phyloP scores from a whole-genome alignment of 2,888 invertebrate species.

The Pedicia rivosa region DNA sequence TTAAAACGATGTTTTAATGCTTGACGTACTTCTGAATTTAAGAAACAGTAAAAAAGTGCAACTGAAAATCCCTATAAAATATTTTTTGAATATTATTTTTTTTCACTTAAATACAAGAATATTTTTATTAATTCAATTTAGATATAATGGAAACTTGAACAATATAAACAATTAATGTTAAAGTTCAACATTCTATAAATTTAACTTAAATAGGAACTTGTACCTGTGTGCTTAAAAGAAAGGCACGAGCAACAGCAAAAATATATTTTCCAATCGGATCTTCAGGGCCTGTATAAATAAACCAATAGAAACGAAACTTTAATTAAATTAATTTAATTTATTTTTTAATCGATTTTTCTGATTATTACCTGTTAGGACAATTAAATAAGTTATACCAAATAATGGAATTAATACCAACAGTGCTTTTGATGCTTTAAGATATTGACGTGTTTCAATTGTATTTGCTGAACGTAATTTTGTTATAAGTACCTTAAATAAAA shows the following conservation, averaged over 20 bases:
- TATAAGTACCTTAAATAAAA: conserved; percentile 59
- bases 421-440: conserved; percentile 81
- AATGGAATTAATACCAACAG: conserved; percentile 84
- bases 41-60: conserved; percentile 82
- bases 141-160: too few relatives aligned
- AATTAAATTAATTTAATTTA: too few relatives aligned
- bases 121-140: too few relatives aligned
- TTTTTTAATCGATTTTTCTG: too few relatives aligned
- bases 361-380: conserved; percentile 67
- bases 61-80: conserved; percentile 66
- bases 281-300: too few relatives aligned
- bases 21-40: conserved; percentile 82
- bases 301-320: too few relatives aligned
- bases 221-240: conserved; percentile 84
- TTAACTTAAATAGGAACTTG: too few relatives aligned
- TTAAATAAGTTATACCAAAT: conserved; percentile 78
- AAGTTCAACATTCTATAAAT: too few relatives aligned
- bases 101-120: too few relatives aligned
- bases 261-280: conserved; percentile 56
- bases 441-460: conserved; percentile 78
- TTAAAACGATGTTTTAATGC: conserved; percentile 57
- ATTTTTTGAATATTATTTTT: too few relatives aligned
- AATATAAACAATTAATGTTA: too few relatives aligned
- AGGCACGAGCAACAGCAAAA: conserved; percentile 63
- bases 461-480: conserved; percentile 85